Percentiles rank a stretch among this genome's conserved stretches.
phyloP scores from a whole-genome alignment of 2,888 invertebrate genomes.

The Lithosia quadra region DNA sequence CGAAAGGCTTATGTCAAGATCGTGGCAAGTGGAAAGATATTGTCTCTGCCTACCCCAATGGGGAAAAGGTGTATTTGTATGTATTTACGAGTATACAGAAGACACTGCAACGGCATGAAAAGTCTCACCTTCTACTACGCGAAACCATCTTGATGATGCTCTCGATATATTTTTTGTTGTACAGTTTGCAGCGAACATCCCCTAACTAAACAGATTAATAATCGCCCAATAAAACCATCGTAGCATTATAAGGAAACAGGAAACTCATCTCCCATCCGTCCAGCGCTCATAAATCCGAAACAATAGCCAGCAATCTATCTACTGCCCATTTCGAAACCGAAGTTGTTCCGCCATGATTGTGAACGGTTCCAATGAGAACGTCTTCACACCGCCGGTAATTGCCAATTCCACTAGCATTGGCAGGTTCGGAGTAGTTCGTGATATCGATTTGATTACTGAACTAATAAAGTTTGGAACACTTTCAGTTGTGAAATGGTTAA shows the following conservation, averaged over 20 bases:
- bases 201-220: background rate
- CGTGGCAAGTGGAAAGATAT: no score
- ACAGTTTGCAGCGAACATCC: no score
- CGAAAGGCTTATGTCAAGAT: no score
- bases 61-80: no score
- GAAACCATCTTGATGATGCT: no score
- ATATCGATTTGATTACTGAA: slow-evolving; percentile 38
- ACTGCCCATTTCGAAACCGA: slow-evolving; percentile 18
- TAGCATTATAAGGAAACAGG: slow-evolving; percentile 7
- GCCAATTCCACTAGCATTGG: slow-evolving; percentile 38
- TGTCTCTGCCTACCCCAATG: no score
- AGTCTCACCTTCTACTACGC: no score
- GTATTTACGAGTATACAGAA: no score
- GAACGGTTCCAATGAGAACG: slow-evolving; percentile 27
- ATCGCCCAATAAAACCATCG: slow-evolving; percentile 8
- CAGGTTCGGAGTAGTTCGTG: slow-evolving; percentile 22
- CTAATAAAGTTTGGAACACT: slow-evolving; percentile 33
- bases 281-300: slow-evolving; percentile 18
- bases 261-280: background rate
- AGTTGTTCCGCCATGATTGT: slow-evolving; percentile 36
- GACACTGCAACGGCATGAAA: no score
- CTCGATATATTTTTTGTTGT: no score
- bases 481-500: slow-evolving; percentile 13
- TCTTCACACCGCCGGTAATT: slow-evolving; percentile 42
- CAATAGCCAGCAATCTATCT: slow-evolving; percentile 16